phyloP scores from a whole-genome alignment of 2,113 vertebrate genomes.

The Baryphthengus martii region DNA sequence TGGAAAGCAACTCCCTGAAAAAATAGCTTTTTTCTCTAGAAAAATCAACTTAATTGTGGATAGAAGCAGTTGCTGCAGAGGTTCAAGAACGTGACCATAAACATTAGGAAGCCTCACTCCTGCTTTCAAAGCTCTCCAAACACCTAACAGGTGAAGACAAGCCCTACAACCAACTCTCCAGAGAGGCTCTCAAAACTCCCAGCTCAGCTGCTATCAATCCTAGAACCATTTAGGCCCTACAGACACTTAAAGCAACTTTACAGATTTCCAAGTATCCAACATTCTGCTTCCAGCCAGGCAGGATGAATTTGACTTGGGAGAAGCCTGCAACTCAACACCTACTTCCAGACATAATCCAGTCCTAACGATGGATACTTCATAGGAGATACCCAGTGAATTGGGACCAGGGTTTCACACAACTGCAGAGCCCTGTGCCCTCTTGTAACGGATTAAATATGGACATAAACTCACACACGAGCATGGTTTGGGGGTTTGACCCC shows the following conservation, averaged over 20 bases:
- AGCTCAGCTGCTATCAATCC: not conserved
- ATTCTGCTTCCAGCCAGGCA: not conserved
- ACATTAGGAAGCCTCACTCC: not conserved
- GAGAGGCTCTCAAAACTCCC: not conserved
- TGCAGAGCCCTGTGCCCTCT: not conserved
- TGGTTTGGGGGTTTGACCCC: rapidly evolving
- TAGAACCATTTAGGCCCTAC: not conserved
- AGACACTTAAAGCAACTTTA: not conserved
- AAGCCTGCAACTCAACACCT: rapidly evolving
- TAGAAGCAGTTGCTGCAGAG: not conserved
- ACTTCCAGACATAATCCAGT: not conserved
- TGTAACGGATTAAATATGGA: rapidly evolving
- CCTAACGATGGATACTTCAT: rapidly evolving
- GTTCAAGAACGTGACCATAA: not conserved
- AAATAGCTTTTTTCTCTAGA: not conserved
- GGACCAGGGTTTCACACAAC: not conserved
- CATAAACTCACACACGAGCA: not conserved
- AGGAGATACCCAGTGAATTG: rapidly evolving
- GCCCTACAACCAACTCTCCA: not conserved
- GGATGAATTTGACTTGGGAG: not conserved
- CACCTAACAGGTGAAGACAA: not conserved
- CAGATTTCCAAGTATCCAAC: not conserved
- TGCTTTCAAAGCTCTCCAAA: not conserved
- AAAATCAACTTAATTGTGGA: not conserved
- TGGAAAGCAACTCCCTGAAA: not conserved